Conservation (phyloP, 2,797 vertebrate genomes). For the Tachyglossus aculeatus region DNA sequence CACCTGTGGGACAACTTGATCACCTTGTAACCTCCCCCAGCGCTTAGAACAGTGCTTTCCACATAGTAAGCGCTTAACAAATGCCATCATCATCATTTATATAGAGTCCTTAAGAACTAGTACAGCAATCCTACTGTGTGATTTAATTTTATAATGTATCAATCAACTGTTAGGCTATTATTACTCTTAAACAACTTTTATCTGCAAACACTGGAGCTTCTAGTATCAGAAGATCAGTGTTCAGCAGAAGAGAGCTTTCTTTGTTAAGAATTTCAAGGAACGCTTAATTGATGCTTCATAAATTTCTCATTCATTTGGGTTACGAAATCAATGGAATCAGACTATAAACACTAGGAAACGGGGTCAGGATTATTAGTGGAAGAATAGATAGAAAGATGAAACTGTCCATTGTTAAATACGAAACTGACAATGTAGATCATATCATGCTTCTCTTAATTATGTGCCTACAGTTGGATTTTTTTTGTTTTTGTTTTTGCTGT, state of each 20-base stretch:
- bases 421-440: constrained; percentile 63
- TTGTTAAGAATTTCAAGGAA: constrained; percentile 45
- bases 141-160: too few relatives aligned
- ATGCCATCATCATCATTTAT: too few relatives aligned
- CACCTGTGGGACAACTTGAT: too few relatives aligned
- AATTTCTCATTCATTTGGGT: constrained; percentile 55
- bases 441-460: constrained; percentile 64
- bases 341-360: constrained; percentile 64
- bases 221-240: too few relatives aligned
- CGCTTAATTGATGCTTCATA: constrained; percentile 62
- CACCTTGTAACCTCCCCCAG: too few relatives aligned
- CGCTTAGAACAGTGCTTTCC: too few relatives aligned
- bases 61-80: too few relatives aligned
- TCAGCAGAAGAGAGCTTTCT: constrained; percentile 40
- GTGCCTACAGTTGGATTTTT: constrained; percentile 54
- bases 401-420: constrained; percentile 65
- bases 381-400: constrained; percentile 65
- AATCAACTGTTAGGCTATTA: too few relatives aligned
- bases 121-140: too few relatives aligned
- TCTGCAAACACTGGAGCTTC: too few relatives aligned
- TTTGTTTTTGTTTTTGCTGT: constrained; percentile 40
- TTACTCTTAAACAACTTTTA: too few relatives aligned
- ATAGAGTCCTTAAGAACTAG: too few relatives aligned
- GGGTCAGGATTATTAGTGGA: constrained; percentile 69
- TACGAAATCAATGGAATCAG: constrained; percentile 64